Conservation (phyloP, 2,113 vertebrate species). For the Ariopsis seemanni region DNA sequence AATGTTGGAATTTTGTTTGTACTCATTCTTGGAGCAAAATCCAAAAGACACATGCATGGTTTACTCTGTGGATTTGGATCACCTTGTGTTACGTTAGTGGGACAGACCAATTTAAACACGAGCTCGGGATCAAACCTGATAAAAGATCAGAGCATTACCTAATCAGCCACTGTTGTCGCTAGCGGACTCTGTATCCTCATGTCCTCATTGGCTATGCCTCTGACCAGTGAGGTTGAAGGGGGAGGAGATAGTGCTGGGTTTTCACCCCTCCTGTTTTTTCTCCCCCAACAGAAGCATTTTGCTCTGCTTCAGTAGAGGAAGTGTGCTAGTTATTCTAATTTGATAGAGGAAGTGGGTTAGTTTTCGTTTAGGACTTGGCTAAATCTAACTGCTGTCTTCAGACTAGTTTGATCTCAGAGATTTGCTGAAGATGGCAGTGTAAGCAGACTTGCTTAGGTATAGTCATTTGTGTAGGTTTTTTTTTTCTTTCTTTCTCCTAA, state of each 20-base stretch:
- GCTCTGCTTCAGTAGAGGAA: constrained; percentile 33
- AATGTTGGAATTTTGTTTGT: not conserved
- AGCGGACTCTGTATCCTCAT: constrained; percentile 56
- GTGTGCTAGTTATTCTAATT: constrained; percentile 22
- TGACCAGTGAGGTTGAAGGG: constrained; percentile 66
- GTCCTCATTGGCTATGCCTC: constrained; percentile 65
- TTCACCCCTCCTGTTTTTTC: constrained; percentile 36
- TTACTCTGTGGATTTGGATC: not conserved
- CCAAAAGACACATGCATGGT: not conserved
- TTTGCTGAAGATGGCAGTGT: constrained; percentile 35
- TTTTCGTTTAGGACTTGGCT: constrained; percentile 4
- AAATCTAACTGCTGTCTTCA: not conserved
- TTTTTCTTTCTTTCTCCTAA: not conserved
- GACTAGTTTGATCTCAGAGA: not conserved
- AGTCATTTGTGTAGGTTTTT: constrained; percentile 8
- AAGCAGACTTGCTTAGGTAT: constrained; percentile 15
- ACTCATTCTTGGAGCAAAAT: not conserved
- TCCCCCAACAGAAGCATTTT: constrained; percentile 40
- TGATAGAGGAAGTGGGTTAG: constrained; percentile 9
- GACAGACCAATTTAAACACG: constrained; percentile 8
- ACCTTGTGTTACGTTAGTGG: not conserved
- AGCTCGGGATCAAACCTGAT: constrained; percentile 19
- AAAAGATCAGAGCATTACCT: constrained; percentile 59
- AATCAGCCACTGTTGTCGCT: constrained; percentile 65
- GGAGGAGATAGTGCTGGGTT: constrained; percentile 62